A percentile compares a stretch with the other conserved stretches of the same genome.
Conservation (phyloP, 2,113 vertebrate species). For the Odocoileus virginianus region DNA sequence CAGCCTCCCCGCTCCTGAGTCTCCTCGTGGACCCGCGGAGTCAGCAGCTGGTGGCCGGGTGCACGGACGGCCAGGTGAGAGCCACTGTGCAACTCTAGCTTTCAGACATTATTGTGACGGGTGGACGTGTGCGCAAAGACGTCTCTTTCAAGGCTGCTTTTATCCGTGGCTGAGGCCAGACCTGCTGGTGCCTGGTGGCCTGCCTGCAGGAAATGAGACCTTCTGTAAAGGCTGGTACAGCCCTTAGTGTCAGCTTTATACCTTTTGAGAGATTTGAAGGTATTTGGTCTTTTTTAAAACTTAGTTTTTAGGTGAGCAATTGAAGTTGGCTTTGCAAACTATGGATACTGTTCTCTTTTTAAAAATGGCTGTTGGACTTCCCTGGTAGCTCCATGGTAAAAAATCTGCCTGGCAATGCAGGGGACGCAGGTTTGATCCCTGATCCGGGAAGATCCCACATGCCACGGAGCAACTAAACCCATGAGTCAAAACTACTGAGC, state of each 20-base stretch:
- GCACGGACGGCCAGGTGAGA: slow-evolving; percentile 87
- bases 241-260: neutral
- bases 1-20: slow-evolving; percentile 87
- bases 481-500: neutral
- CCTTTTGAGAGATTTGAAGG: neutral
- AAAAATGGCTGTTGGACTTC: neutral
- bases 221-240: neutral
- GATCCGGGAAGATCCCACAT: neutral
- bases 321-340: neutral
- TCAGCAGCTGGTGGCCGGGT: slow-evolving; percentile 84
- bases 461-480: neutral
- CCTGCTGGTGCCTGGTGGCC: rapidly evolving
- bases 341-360: neutral
- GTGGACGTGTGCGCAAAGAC: rapidly evolving
- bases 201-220: neutral
- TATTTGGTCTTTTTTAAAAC: neutral
- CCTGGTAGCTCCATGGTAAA: neutral
- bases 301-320: neutral
- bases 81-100: neutral
- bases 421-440: rapidly evolving
- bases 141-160: rapidly evolving
- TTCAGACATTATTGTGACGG: rapidly evolving
- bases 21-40: slow-evolving; percentile 79
- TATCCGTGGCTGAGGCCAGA: neutral
- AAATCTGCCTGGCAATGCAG: neutral